Evolutionary conservation across 2,797 vertebrate species (phyloP).

Genomic region (Melanotaenia parkinsoni): DNA sequence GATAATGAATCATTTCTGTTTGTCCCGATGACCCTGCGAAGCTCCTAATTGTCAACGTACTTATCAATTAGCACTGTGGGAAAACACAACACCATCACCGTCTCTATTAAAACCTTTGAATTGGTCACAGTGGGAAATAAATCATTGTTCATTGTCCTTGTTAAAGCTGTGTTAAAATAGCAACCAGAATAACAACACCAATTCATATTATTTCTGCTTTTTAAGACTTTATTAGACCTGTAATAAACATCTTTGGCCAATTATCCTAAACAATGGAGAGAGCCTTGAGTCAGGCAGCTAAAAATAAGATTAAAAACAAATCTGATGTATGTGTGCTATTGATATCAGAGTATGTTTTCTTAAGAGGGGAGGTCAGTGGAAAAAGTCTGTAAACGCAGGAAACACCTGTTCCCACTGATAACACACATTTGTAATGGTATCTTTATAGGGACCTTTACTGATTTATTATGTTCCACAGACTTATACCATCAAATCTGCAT

Average conservation of each 20-base stretch:
- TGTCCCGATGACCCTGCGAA: background rate
- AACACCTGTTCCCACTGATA: slow-evolving; percentile 62
- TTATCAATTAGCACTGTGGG: slow-evolving; percentile 28
- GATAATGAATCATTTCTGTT: slow-evolving; percentile 13
- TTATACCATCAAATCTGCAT: background rate
- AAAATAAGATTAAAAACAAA: slow-evolving; percentile 49
- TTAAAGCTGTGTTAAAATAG: slow-evolving; percentile 54
- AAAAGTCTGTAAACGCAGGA: slow-evolving; percentile 55
- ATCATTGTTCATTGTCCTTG: slow-evolving; percentile 42
- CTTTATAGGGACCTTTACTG: background rate
- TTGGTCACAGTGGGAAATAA: slow-evolving; percentile 30
- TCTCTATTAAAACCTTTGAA: slow-evolving; percentile 23
- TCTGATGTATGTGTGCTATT: slow-evolving; percentile 34
- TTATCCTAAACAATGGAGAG: slow-evolving; percentile 62
- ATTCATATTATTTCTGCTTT: slow-evolving; percentile 23
- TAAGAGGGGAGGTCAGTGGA: slow-evolving; percentile 52
- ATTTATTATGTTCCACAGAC: background rate
- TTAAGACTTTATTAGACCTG: slow-evolving; percentile 36
- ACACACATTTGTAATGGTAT: background rate
- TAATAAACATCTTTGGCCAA: slow-evolving; percentile 32
- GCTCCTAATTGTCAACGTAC: slow-evolving; percentile 17
- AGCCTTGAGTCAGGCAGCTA: slow-evolving; percentile 54
- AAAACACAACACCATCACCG: slow-evolving; percentile 36
- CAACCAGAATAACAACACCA: background rate
- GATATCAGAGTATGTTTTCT: slow-evolving; percentile 47